phyloP scores from a whole-genome alignment of 2,888 invertebrate species.

The Ryuthela nishihirai region DNA sequence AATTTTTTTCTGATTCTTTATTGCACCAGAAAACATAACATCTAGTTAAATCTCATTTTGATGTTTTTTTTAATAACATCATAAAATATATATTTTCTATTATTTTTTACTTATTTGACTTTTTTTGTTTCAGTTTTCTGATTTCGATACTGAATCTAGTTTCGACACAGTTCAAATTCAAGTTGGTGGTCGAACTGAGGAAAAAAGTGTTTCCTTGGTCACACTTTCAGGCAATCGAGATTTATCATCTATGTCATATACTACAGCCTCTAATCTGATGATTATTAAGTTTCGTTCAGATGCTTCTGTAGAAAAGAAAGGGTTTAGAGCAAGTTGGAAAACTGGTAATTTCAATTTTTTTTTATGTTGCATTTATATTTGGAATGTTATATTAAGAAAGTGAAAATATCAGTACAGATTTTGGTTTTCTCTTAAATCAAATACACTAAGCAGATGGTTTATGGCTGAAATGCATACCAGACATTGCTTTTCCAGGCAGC shows the following conservation, averaged over 20 bases:
- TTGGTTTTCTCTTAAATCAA: too few species aligned
- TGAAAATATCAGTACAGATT: too few species aligned
- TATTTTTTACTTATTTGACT: background rate
- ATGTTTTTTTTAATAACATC: background rate
- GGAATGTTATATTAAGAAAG: too few species aligned
- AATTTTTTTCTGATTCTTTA: too few species aligned
- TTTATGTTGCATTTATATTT: too few species aligned
- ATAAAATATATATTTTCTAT: background rate
- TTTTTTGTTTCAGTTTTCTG: conserved; percentile 68
- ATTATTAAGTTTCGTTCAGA: conserved; percentile 95
- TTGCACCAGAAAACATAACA: too few species aligned
- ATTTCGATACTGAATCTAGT: conserved; percentile 94
- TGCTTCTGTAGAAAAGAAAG: conserved; percentile 85
- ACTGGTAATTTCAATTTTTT: too few species aligned
- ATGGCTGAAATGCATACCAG: too few species aligned
- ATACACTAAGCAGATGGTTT: too few species aligned
- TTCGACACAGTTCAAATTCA: conserved; percentile 95
- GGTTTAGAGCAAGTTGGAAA: conserved; percentile 60
- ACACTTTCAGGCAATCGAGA: conserved; percentile 83
- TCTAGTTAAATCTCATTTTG: too few species aligned
- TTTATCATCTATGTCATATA: conserved; percentile 74
- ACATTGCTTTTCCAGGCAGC: too few species aligned
- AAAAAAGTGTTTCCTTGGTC: conserved; percentile 84
- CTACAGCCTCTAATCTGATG: conserved; percentile 96
- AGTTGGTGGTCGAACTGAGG: conserved; percentile 91